Evolutionary conservation across 2,888 invertebrate genomes (phyloP).

Genomic region (Drosophila eohydei): DNA sequence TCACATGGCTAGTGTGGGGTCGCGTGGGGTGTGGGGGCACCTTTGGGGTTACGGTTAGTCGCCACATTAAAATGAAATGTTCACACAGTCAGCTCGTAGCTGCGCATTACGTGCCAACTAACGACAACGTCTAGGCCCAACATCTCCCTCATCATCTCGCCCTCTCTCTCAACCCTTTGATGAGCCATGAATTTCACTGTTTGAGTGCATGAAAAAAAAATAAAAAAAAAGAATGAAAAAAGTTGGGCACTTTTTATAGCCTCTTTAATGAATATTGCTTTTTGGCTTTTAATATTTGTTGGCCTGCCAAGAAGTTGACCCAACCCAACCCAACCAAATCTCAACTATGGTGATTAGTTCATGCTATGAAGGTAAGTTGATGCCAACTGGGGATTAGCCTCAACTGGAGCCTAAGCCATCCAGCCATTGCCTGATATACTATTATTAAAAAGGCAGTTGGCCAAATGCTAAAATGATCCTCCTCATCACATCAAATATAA

Average conservation of each 20-base stretch:
- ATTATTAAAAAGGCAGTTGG: constrained; percentile 12
- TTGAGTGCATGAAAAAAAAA: constrained; percentile 8
- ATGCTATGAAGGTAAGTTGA: constrained; percentile 36
- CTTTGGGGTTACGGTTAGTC: constrained; percentile 33
- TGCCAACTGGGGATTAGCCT: constrained; percentile 32
- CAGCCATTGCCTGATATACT: constrained; percentile 17
- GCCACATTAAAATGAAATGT: constrained; percentile 78
- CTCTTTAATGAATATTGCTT: constrained; percentile 77
- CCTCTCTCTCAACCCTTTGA: constrained; percentile 45
- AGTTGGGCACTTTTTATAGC: constrained; percentile 60
- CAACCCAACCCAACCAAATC: constrained; percentile 30
- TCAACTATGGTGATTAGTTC: constrained; percentile 41
- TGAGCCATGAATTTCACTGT: constrained; percentile 63
- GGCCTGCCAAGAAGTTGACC: constrained; percentile 28
- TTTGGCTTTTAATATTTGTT: constrained; percentile 71
- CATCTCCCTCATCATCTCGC: neutral
- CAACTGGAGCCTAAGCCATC: neutral
- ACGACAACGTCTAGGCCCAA: constrained; percentile 66
- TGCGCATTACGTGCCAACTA: constrained; percentile 41
- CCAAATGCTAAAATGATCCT: constrained; percentile 1
- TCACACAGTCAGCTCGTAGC: constrained; percentile 65
- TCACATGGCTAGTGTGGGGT: constrained; percentile 57
- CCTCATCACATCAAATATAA: neutral
- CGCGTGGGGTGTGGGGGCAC: neutral
- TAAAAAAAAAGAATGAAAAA: constrained; percentile 21